Evolutionary conservation across 2,797 vertebrate species (phyloP).

Genomic region (Gadopsis marmoratus): DNA sequence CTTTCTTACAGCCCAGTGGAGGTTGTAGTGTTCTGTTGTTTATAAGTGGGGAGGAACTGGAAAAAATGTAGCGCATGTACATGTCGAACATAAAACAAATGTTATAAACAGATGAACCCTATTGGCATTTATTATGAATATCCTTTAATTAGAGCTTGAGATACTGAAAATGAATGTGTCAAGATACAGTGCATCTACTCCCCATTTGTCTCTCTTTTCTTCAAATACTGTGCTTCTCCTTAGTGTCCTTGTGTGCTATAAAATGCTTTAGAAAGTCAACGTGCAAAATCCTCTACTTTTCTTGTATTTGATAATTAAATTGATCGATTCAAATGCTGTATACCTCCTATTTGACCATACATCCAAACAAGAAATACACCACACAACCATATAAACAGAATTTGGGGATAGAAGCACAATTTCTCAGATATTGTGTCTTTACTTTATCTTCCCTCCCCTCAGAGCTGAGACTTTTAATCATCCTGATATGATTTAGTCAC

Average conservation of each 20-base stretch:
- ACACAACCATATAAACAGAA: constrained; percentile 49
- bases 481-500: constrained; percentile 88
- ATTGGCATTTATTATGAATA: neutral
- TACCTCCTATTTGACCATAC: constrained; percentile 9
- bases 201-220: neutral
- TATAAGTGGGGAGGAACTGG: neutral
- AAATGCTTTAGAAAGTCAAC: neutral
- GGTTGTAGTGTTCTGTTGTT: constrained; percentile 18
- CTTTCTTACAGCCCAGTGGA: neutral
- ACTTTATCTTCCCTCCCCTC: constrained; percentile 67
- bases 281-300: constrained; percentile 9
- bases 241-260: constrained; percentile 2
- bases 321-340: constrained; percentile 4
- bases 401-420: constrained; percentile 45
- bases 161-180: constrained; percentile 3
- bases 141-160: neutral
- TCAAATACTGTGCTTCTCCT: neutral
- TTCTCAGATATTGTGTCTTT: constrained; percentile 61
- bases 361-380: constrained; percentile 30
- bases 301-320: constrained; percentile 9
- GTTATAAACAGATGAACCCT: neutral
- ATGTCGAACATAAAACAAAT: neutral
- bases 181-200: neutral
- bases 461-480: constrained; percentile 82
- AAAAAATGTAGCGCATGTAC: neutral